Evolutionary conservation across 2,888 invertebrate genomes (phyloP), one percentile per base, ranked within the genome.

Genomic region (Acrobasis repandana): DNA sequence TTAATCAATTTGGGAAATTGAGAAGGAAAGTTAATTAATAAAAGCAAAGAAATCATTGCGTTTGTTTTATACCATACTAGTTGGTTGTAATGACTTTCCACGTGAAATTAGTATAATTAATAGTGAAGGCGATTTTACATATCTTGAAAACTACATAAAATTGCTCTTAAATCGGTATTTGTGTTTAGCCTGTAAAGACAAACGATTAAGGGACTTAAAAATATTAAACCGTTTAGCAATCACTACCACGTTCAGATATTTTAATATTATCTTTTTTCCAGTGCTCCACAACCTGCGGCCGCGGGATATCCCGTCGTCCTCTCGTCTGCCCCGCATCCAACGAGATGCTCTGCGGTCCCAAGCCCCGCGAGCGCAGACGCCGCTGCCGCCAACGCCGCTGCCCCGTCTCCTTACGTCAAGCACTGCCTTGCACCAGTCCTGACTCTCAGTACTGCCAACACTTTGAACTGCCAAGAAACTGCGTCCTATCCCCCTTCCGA

Each of bases 201-300:
- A n/a, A n/a, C n/a, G n/a, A n/a, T n/a, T n/a, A n/a, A n/a, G n/a
- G n/a, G n/a, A n/a, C n/a, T n/a, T n/a, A n/a, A n/a, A n/a, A 28
- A 6, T 28, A 28, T 28, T 5, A 28, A 4, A 6, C 8, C 8
- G 6, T 28, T 5, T 2, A 6, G 4, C 8, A 28, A 28, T 8
- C 28, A 28, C 28, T 28, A 28, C 28, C 28, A 28, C 28, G 0
- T 6, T 28, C 6, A 6, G 8, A 6, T 52, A 52, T 52, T 46
- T 47, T 33, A 38, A 20, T 5, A 28, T 28, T 28, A 8, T 16
- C 48, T 61, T 63, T 61, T 51, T 81, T 79, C n/a, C 75, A 95
- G 95, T 95, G 95, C 79, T 95, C 95, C 1, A 85, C 92, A 46
- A 93, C 90, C 0, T 95, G 95, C 71, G 95, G 94, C 0, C 87